Conservation (phyloP, 2,113 vertebrate genomes). For the Alectura lathami region DNA sequence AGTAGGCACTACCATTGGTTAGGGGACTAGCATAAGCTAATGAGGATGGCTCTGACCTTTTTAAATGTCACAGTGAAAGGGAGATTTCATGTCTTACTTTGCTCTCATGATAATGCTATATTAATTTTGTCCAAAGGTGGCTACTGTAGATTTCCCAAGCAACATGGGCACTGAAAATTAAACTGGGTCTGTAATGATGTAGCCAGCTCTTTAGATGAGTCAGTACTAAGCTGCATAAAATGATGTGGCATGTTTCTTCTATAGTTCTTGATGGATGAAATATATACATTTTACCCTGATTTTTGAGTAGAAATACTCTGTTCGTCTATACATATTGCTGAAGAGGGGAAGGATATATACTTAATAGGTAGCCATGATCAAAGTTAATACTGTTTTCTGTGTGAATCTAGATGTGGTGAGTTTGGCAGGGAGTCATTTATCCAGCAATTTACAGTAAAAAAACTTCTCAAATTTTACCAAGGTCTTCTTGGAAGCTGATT, state of each 20-base stretch:
- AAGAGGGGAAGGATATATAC: not conserved
- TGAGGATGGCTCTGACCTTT: not conserved
- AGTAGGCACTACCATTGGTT: not conserved
- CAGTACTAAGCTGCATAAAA: not conserved
- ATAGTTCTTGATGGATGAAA: not conserved
- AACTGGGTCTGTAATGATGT: not conserved
- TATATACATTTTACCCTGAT: not conserved
- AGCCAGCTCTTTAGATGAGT: not conserved
- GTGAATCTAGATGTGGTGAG: not conserved
- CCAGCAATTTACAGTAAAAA: too few relatives aligned
- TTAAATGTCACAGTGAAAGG: not conserved
- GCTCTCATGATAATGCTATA: not conserved
- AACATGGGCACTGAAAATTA: not conserved
- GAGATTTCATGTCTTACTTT: not conserved
- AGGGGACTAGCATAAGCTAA: not conserved
- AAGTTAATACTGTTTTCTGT: not conserved
- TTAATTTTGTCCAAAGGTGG: not conserved
- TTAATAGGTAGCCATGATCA: not conserved
- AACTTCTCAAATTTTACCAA: not conserved
- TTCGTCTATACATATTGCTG: not conserved
- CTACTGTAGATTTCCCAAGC: not conserved
- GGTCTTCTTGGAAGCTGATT: not conserved
- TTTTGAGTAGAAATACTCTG: not conserved
- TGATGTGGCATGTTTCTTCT: not conserved
- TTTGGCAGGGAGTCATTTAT: not conserved